Base-by-base conservation (phyloP, 2,888 invertebrate species). In the Heteromurus nitidus region DNA sequence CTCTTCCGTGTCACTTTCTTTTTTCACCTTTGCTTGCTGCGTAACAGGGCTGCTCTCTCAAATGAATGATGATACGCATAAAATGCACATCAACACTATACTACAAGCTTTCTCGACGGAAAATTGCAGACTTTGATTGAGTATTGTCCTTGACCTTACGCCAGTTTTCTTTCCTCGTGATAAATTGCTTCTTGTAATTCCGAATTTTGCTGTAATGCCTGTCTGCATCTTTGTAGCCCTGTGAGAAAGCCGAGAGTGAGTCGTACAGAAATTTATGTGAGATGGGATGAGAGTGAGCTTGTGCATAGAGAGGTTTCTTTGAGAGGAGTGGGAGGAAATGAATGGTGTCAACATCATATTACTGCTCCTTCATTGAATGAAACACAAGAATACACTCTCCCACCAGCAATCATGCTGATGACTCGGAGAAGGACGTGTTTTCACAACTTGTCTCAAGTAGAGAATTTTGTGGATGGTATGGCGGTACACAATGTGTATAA, bases 71-170 rank as follows among this genome's bases (percentile, higher is more conserved):
- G n/a, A n/a, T n/a, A n/a, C n/a, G n/a, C n/a, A n/a, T n/a, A n/a
- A n/a, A n/a, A n/a, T n/a, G n/a, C n/a, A n/a, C n/a, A n/a, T n/a
- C n/a, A n/a, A n/a, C n/a, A n/a, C n/a, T n/a, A n/a, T n/a, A n/a
- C n/a, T n/a, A n/a, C n/a, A n/a, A n/a, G n/a, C n/a, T n/a, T n/a
- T n/a, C n/a, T n/a, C n/a, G n/a, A n/a, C n/a, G n/a, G n/a, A n/a
- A n/a, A n/a, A n/a, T n/a, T 47, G 31, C 16, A 44, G 70, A 79
- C 70, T 70, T 62, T 79, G 79, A 79, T 79, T 70, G 70, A 79
- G 69, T 62, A 79, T 70, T 64, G 53, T 70, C 50, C 70, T 55
- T 79, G 79, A 79, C 79, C 79, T 79, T 64, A 64, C 68, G 24
- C 53, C 24, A 3, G 5, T n/a, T 50, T 16, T n/a, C 20, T 50